Base-by-base conservation (phyloP, 2,113 vertebrate genomes). In the Paralichthys olivaceus region DNA sequence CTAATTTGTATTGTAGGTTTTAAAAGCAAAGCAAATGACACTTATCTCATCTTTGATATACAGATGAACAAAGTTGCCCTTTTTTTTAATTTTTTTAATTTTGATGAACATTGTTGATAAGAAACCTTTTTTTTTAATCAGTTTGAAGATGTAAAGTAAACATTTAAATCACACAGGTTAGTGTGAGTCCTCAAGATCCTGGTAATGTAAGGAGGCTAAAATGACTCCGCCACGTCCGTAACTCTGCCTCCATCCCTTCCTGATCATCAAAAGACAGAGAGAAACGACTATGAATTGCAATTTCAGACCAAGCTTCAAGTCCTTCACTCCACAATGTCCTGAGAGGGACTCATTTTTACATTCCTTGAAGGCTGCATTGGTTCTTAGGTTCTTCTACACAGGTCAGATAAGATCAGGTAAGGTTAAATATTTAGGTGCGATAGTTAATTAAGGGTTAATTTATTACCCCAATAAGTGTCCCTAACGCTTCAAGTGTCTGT, bases 221-320 rank as follows among this genome's bases (percentile, higher is more conserved):
- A 37, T 37, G 2, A 37, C 32, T 32, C 32, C 8, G 32, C 7
- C 32, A 32, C 32, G 8, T 32, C 32, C 32, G 8, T 32, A 32
- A 32, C 32, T 32, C 32, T 32, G 32, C 32, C 32, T 13, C 37
- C 37, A 40, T 40, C 37, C 2, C 37, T 40, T 40, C 11, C 37
- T 3, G 37, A 3, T 40, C 11, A 4, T 40, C 37, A 40, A 40
- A 40, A 40, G 37, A 40, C 12, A 49, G 56, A 47, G 32, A 74
- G 55, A 60, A 79, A 72, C 79, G 51, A 7, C 14, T 25, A 14
- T 34, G 11, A 72, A 28, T 60, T 34, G 25, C 19, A 15, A 61
- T 20, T 22, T 19, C 28, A n/a, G n/a, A n/a, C n/a, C n/a, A 22
- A 5, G 28, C 53, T 43, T 66, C 67, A 32, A 2, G 55, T 15